Evolutionary conservation across 2,888 invertebrate genomes (phyloP).

Genomic region (Pristionchus entomophagus): DNA sequence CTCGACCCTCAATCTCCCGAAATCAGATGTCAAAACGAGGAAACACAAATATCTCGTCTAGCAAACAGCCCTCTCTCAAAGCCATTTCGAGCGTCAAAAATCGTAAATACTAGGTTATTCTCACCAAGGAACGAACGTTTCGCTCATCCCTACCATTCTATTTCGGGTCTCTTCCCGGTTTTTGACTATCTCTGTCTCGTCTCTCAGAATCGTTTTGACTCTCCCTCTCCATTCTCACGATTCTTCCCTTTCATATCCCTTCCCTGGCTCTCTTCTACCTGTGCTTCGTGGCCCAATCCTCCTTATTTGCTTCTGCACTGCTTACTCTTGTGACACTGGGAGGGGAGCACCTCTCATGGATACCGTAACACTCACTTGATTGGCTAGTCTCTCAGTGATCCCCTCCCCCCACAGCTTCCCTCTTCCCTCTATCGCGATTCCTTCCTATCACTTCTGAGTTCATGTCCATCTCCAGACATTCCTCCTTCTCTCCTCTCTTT

Average conservation of each 20-base stretch:
- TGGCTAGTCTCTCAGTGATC: neutral
- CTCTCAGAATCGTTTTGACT: neutral
- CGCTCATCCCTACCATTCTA: constrained; percentile 14
- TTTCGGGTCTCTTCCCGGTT: neutral
- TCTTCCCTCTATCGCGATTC: neutral
- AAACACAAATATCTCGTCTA: neutral
- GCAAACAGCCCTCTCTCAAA: neutral
- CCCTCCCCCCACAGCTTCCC: neutral
- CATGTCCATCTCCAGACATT: neutral
- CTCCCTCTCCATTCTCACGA: constrained; percentile 9
- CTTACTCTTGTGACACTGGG: neutral
- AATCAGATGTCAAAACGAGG: constrained; percentile 36
- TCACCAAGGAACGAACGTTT: neutral
- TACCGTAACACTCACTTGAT: neutral
- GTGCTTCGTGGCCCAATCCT: neutral
- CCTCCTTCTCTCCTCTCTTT: neutral
- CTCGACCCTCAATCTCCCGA: constrained; percentile 5
- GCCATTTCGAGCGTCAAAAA: neutral
- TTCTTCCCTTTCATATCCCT: constrained; percentile 42
- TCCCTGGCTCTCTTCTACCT: neutral
- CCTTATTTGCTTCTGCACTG: neutral
- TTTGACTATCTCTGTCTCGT: neutral
- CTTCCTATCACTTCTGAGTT: neutral
- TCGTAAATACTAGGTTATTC: neutral
- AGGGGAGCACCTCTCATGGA: neutral